phyloP scores from a whole-genome alignment of 2,113 vertebrate species.

The Galbula dea region DNA sequence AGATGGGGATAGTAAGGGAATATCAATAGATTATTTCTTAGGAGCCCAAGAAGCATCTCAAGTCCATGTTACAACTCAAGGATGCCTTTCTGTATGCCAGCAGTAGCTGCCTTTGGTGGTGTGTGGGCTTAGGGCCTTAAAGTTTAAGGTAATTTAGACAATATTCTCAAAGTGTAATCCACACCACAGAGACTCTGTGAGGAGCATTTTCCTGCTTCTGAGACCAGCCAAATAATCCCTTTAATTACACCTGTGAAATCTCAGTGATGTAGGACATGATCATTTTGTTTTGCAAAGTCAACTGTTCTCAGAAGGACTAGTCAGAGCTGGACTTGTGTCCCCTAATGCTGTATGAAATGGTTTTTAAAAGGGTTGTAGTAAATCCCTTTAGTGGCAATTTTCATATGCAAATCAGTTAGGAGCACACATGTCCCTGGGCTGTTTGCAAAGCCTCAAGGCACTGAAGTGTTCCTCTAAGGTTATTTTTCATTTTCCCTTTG shows the following conservation, averaged over 20 bases:
- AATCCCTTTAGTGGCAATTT: background rate
- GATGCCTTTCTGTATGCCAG: background rate
- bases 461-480: background rate
- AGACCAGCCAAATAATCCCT: background rate
- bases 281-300: background rate
- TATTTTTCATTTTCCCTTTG: background rate
- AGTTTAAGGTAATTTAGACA: background rate
- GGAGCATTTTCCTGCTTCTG: background rate
- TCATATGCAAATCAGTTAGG: background rate
- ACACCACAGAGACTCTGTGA: background rate
- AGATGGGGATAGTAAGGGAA: background rate
- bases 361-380: background rate
- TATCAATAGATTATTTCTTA: background rate
- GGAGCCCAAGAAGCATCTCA: background rate
- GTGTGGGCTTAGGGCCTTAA: background rate
- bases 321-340: background rate
- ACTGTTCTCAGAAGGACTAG: background rate
- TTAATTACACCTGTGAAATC: background rate
- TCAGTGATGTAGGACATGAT: background rate
- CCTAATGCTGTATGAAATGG: background rate
- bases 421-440: background rate
- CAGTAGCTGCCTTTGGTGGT: background rate
- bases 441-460: background rate
- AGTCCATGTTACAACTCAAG: background rate
- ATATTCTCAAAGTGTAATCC: background rate